Evolutionary conservation across 2,113 vertebrate genomes (phyloP).

Genomic region (Megaceryle maxima): DNA sequence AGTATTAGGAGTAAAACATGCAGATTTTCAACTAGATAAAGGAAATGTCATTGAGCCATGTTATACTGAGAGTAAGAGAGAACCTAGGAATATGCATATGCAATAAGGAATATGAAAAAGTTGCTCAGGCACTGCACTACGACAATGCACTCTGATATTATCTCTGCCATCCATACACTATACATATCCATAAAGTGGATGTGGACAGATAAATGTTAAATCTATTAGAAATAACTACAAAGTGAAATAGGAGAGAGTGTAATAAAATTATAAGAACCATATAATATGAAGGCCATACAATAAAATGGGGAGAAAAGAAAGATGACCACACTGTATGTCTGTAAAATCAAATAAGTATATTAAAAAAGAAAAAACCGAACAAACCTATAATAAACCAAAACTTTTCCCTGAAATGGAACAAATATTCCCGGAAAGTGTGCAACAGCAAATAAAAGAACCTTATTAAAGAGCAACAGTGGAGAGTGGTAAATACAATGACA

Average conservation of each 20-base stretch:
- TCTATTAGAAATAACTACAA: conserved; percentile 74
- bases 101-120: conserved; percentile 59
- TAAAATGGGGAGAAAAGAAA: conserved; percentile 35
- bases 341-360: conserved; percentile 66
- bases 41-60: conserved; percentile 43
- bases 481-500: conserved; percentile 47
- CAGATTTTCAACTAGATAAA: conserved; percentile 63
- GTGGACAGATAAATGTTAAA: conserved; percentile 70
- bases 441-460: conserved; percentile 52
- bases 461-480: conserved; percentile 15
- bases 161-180: conserved; percentile 73
- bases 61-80: background rate
- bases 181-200: conserved; percentile 71
- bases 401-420: conserved; percentile 55
- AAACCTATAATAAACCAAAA: conserved; percentile 55
- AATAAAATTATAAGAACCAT: conserved; percentile 64
- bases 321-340: conserved; percentile 23
- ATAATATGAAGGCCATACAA: conserved; percentile 36
- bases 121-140: conserved; percentile 67
- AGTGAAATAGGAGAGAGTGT: conserved; percentile 55
- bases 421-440: conserved; percentile 45
- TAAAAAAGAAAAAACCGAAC: conserved; percentile 1
- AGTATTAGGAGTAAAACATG: conserved; percentile 6
- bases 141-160: conserved; percentile 72
- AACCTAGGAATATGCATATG: conserved; percentile 37